A percentile compares a stretch with the other conserved stretches of the same genome.
These are phyloP conservation scores for Perodicticus potto DNA, from an alignment of 2,797 vertebrate genomes.

Conservation along the genomic window DNA sequence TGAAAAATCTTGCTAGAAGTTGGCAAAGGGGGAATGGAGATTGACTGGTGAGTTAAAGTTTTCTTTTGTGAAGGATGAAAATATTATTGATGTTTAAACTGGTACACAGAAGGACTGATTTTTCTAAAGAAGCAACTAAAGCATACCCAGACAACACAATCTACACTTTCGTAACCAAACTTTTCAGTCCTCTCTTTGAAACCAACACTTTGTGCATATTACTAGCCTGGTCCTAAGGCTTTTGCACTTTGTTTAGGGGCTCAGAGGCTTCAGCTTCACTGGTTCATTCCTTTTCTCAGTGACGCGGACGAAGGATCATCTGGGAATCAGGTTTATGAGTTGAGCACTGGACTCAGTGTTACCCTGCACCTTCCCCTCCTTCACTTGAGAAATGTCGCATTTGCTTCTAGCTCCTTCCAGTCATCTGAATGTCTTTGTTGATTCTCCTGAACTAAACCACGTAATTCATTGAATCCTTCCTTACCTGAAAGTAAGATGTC, in stretches of 20 bases:
- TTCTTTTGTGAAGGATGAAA: not conserved
- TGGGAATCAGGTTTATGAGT: constrained; percentile 67
- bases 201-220: not conserved
- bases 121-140: not conserved
- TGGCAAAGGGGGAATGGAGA: not conserved
- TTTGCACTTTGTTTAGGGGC: constrained; percentile 61
- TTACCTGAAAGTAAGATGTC: constrained; percentile 87
- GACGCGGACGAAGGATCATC: constrained; percentile 60
- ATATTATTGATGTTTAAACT: not conserved
- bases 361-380: constrained; percentile 76
- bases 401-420: constrained; percentile 76
- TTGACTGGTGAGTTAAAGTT: not conserved
- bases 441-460: constrained; percentile 76
- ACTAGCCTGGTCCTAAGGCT: constrained; percentile 73
- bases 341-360: constrained; percentile 64
- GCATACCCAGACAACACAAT: not conserved
- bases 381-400: constrained; percentile 73
- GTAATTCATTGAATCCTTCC: constrained; percentile 58
- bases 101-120: not conserved
- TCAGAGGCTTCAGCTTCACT: constrained; percentile 90
- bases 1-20: not conserved
- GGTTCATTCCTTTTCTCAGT: constrained; percentile 86
- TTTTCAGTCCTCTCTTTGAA: not conserved
- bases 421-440: constrained; percentile 77
- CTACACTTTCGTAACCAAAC: not conserved